Evolutionary conservation across 2,113 vertebrate species (phyloP).

Genomic region (Megalops atlanticus): DNA sequence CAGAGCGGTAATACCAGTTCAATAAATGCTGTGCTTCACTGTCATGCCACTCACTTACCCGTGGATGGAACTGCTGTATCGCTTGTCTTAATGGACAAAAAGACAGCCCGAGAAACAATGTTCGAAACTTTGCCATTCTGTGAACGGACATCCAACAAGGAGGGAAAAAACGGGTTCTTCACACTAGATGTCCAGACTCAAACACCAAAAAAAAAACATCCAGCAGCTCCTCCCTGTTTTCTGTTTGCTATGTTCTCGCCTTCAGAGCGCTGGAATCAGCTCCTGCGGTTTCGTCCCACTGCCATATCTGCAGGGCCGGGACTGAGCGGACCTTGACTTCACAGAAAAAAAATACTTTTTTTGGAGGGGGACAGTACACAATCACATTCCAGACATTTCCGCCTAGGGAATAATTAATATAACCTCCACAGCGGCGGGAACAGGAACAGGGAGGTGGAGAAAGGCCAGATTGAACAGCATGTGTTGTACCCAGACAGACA

Average conservation of each 20-base stretch:
- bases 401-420: conserved; percentile 67
- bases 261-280: conserved; percentile 20
- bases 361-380: conserved; percentile 45
- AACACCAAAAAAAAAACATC: neutral
- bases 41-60: neutral
- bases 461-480: neutral
- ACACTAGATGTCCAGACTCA: neutral
- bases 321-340: neutral
- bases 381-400: conserved; percentile 67
- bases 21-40: neutral
- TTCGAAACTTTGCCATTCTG: too few relatives aligned
- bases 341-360: conserved; percentile 27
- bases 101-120: too few relatives aligned
- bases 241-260: conserved; percentile 43
- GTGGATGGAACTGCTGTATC: neutral
- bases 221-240: neutral
- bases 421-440: conserved; percentile 27
- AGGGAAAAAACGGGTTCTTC: neutral
- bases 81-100: neutral
- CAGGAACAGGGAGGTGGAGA: neutral
- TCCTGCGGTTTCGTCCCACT: neutral
- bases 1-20: neutral
- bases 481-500: too few relatives aligned
- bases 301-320: neutral
- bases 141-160: neutral